Conservation (phyloP, 2,797 vertebrate genomes). For the Phylloscopus collybita region DNA sequence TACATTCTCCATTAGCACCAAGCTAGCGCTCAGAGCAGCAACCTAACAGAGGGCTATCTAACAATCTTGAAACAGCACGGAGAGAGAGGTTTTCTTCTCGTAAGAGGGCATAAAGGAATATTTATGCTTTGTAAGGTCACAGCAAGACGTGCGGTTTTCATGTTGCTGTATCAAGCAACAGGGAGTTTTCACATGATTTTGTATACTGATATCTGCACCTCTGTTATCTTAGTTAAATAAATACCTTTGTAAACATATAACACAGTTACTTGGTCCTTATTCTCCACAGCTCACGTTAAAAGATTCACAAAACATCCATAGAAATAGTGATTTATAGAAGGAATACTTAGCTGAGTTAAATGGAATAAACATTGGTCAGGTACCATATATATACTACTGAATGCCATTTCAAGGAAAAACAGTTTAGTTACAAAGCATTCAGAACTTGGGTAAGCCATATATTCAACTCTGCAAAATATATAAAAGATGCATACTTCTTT, state of each 20-base stretch:
- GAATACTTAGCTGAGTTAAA: slow-evolving; percentile 73
- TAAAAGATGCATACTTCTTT: slow-evolving; percentile 74
- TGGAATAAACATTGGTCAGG: slow-evolving; percentile 63
- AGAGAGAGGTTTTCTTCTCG: slow-evolving; percentile 11
- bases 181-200: slow-evolving; percentile 17
- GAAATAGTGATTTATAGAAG: slow-evolving; percentile 74
- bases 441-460: slow-evolving; percentile 66
- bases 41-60: slow-evolving; percentile 38
- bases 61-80: slow-evolving; percentile 38
- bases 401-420: slow-evolving; percentile 65
- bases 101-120: slow-evolving; percentile 27
- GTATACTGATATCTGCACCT: slow-evolving; percentile 70
- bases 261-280: slow-evolving; percentile 75
- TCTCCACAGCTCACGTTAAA: slow-evolving; percentile 66
- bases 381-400: slow-evolving; percentile 68
- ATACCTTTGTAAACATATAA: slow-evolving; percentile 74
- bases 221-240: slow-evolving; percentile 74
- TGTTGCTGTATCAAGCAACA: neutral
- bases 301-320: slow-evolving; percentile 75
- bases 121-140: slow-evolving; percentile 1
- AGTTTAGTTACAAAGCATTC: slow-evolving; percentile 71
- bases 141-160: neutral
- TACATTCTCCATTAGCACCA: slow-evolving; percentile 67
- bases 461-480: slow-evolving; percentile 74
- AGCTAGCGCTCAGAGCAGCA: slow-evolving; percentile 58